Conservation (phyloP, 1,140 invertebrate genomes). For the Harpegnathos saltator region DNA sequence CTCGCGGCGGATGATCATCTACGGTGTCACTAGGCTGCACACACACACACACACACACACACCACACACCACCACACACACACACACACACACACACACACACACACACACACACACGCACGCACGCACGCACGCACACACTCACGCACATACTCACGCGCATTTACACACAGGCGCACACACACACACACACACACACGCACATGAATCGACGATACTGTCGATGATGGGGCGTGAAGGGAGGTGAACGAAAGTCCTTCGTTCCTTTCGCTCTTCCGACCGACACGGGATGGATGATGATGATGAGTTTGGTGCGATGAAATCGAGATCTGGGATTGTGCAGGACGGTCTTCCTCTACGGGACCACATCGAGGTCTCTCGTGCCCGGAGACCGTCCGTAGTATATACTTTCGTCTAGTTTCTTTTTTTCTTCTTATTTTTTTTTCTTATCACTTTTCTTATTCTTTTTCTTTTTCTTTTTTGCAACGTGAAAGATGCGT, state of each 20-base stretch:
- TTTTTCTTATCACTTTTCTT: no score
- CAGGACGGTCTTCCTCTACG: conserved; percentile 22
- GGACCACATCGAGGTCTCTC: conserved; percentile 10
- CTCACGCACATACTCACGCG: conserved; percentile 24
- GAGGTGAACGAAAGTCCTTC: conserved; percentile 39
- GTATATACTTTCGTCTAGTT: conserved; percentile 4
- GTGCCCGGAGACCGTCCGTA: conserved; percentile 23
- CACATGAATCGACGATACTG: background rate
- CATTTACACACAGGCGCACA: no score
- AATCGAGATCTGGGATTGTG: background rate
- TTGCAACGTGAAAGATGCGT: conserved; percentile 45
- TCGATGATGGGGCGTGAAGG: conserved; percentile 31
- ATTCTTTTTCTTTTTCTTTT: no score
- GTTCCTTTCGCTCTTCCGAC: conserved; percentile 48
- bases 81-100: no score
- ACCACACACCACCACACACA: no score
- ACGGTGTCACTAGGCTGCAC: conserved; percentile 63
- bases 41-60: conserved; percentile 43
- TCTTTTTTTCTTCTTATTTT: background rate
- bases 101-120: conserved; percentile 4
- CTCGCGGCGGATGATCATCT: conserved; percentile 67
- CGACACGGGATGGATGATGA: conserved; percentile 9
- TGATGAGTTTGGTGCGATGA: conserved; percentile 4
- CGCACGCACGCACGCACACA: conserved; percentile 41
- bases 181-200: background rate